A percentile compares a stretch with the other conserved stretches of the same genome.
phyloP scores from a whole-genome alignment of 2,888 invertebrate species.

The Erynnis tages region DNA sequence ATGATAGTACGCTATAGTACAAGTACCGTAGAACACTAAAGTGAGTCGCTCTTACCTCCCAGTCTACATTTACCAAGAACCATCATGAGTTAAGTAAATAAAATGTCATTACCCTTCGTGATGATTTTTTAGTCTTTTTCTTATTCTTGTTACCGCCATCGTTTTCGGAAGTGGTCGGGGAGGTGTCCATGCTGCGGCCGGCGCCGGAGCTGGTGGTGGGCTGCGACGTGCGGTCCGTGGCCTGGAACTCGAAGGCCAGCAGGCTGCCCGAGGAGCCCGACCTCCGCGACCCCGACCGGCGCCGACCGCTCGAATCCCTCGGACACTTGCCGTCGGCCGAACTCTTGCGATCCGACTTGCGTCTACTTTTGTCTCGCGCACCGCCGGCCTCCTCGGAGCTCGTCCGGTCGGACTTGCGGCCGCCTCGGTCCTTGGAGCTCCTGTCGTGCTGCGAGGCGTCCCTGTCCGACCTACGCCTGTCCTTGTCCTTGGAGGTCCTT shows the following conservation, averaged over 20 bases:
- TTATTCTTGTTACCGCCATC: slow-evolving; percentile 1
- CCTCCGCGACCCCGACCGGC: background rate
- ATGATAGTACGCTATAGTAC: no score
- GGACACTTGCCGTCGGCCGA: background rate
- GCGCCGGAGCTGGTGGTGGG: slow-evolving; percentile 18
- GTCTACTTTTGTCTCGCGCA: background rate
- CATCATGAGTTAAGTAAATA: background rate
- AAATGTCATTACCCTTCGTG: slow-evolving; percentile 13
- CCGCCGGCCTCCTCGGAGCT: slow-evolving; percentile 9
- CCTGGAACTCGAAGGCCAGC: slow-evolving; percentile 48
- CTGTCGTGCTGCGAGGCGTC: background rate
- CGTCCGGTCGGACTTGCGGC: background rate
- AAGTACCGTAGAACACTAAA: no score
- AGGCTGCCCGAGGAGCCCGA: slow-evolving; percentile 31
- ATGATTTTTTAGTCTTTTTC: slow-evolving; percentile 4
- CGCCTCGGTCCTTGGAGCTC: background rate
- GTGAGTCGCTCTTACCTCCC: background rate
- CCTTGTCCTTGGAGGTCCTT: background rate
- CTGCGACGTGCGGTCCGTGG: slow-evolving; percentile 17
- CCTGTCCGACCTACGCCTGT: background rate
- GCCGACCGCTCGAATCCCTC: background rate
- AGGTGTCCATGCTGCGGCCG: slow-evolving; percentile 2
- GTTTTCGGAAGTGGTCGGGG: slow-evolving; percentile 1
- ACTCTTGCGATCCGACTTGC: background rate
- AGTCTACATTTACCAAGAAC: background rate